A percentile compares a stretch with the other conserved stretches of the same genome.
phyloP scores from a whole-genome alignment of 2,888 invertebrate genomes.

The Catocala fraxini region DNA sequence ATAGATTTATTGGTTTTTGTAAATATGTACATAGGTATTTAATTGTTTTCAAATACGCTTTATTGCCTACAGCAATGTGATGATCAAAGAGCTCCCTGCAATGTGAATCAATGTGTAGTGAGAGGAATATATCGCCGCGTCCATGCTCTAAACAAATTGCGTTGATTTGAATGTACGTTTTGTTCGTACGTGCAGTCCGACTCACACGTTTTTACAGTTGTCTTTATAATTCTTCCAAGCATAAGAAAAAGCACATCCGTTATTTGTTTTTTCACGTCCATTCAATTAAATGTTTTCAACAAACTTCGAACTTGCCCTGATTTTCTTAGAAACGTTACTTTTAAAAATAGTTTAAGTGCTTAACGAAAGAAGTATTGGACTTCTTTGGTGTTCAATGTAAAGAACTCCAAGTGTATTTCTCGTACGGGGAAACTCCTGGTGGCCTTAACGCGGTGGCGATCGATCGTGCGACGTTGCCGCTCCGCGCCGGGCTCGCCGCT shows the following conservation, averaged over 20 bases:
- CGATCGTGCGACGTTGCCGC: slow-evolving; percentile 84
- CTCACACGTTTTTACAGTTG: slow-evolving; percentile 10
- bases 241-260: not conserved
- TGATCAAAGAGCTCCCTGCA: no score
- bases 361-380: slow-evolving; percentile 30
- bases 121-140: no score
- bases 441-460: slow-evolving; percentile 57
- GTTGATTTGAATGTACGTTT: not conserved
- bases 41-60: no score
- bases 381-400: slow-evolving; percentile 26
- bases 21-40: no score
- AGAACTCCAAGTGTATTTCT: slow-evolving; percentile 42
- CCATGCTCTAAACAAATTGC: not conserved
- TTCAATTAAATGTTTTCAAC: slow-evolving; percentile 26
- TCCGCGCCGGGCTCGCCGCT: slow-evolving; percentile 57
- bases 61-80: no score
- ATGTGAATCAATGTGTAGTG: no score
- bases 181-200: not conserved
- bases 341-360: slow-evolving; percentile 25
- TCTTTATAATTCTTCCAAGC: not conserved
- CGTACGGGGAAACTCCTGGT: slow-evolving; percentile 51
- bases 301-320: slow-evolving; percentile 14
- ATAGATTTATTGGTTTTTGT: no score
- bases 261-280: slow-evolving; percentile 6
- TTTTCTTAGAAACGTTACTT: slow-evolving; percentile 30